Conservation (phyloP, 1,140 invertebrate species). For the Melipona quadrifasciata region DNA sequence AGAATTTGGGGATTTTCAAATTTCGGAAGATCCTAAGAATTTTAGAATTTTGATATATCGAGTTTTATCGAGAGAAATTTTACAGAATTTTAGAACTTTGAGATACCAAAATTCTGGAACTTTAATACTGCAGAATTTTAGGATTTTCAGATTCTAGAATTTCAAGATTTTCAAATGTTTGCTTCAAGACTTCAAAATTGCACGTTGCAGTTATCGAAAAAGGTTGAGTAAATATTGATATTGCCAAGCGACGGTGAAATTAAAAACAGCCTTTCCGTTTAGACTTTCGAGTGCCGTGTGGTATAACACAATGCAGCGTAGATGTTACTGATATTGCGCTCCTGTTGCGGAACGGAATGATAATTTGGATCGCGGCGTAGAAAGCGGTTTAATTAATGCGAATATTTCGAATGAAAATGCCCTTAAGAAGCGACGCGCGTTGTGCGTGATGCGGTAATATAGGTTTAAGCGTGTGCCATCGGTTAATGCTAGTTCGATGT, state of each 20-base stretch:
- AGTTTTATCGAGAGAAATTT: no score
- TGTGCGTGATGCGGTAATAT: neutral
- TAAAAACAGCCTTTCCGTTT: neutral
- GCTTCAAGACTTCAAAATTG: no score
- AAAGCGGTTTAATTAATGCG: slow-evolving; percentile 9
- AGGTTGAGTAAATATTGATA: neutral
- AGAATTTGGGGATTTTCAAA: no score
- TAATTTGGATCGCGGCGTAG: neutral
- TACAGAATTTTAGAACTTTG: no score
- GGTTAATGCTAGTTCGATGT: neutral
- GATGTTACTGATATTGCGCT: neutral
- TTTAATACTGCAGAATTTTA: no score
- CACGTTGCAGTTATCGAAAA: no score
- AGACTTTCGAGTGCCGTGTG: neutral
- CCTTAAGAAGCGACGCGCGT: neutral
- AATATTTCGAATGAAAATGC: neutral
- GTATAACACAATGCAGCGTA: no score
- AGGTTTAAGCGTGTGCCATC: neutral
- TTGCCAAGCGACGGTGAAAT: neutral
- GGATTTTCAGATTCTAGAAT: no score
- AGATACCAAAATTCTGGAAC: no score
- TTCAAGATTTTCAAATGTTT: no score
- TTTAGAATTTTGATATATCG: no score
- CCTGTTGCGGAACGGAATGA: neutral
- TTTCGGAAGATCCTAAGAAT: no score